Conservation (phyloP, 2,113 vertebrate genomes). For the Mus pahari region DNA sequence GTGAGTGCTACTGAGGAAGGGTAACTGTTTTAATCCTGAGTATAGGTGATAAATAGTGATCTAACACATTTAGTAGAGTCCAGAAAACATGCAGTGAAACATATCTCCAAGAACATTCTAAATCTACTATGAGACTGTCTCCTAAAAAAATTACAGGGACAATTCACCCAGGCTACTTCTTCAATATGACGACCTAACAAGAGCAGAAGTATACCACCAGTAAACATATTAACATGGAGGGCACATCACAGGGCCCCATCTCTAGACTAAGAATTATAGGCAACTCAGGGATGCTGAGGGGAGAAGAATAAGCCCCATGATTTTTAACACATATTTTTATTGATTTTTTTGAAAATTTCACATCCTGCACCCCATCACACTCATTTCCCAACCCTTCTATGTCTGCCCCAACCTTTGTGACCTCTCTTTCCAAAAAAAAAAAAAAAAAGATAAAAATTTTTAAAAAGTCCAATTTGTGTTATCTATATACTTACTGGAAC, state of each 20-base stretch:
- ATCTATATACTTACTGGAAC: neutral
- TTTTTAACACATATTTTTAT: neutral
- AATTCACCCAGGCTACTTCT: neutral
- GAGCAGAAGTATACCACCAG: neutral
- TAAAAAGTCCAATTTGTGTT: neutral
- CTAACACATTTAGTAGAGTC: neutral
- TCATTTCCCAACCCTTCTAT: neutral
- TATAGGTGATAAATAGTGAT: too few species aligned
- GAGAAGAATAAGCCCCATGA: neutral
- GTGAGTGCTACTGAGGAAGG: neutral
- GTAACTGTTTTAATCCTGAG: neutral
- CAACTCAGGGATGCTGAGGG: neutral
- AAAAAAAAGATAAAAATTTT: neutral
- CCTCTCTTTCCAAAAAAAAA: neutral
- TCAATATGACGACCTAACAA: neutral
- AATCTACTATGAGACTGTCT: neutral
- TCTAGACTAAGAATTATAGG: neutral
- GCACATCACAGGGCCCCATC: neutral
- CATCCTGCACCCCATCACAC: neutral
- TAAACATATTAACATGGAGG: neutral
- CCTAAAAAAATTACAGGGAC: neutral
- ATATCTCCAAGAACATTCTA: neutral
- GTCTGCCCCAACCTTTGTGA: neutral
- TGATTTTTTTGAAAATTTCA: neutral
- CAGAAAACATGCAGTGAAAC: neutral